Base-by-base conservation (phyloP, 2,797 vertebrate genomes). In the Uromys caudimaculatus region DNA sequence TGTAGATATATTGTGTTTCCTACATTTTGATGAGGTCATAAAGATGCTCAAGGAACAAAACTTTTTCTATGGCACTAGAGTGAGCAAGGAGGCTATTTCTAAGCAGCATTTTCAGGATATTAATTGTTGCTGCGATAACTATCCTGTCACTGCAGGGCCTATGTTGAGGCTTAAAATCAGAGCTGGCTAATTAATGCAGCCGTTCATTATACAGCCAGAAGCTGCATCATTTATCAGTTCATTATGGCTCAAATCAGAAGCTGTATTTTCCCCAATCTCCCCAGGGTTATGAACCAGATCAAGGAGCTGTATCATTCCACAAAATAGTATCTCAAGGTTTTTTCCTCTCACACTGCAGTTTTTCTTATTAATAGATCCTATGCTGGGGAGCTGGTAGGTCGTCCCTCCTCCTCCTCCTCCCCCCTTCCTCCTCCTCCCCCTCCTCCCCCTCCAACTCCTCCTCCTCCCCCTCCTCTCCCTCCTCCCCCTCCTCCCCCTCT, bases 81-180 rank as follows among this genome's bases (percentile, higher is more conserved):
- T 52, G 93, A 91, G 62, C 13, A 56, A 88, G 0, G 41, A 93
- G 95, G 82, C 94, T 92, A 52, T 91, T 98, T 96, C 98, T 97
- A 97, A 98, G 96, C 81, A 97, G 97, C 81, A 44, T 96, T 97
- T 98, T 97, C 93, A 97, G 97, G 93, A 47, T 97, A 96, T 98
- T 98, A 98, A 98, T 98, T 97, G 97, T 98, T 97, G 98, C 97
- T 96, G 96, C 98, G 98, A 98, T 98, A 98, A 98, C 95, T 92
- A 96, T 89, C 94, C 60, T 97, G 88, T 98, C 97, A 98, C 96
- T 93, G 97, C 0, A 0, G 97, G 96, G 95, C 97, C 97, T 98
- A 97, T 96, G 96, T 97, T 97, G 97, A 97, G 97, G 93, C 96
- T 98, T 97, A 97, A 96, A 94, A 91, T 86, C 95, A 90, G 95